Conservation (phyloP, 1,140 invertebrate genomes). For the Choristoneura fumiferana region DNA sequence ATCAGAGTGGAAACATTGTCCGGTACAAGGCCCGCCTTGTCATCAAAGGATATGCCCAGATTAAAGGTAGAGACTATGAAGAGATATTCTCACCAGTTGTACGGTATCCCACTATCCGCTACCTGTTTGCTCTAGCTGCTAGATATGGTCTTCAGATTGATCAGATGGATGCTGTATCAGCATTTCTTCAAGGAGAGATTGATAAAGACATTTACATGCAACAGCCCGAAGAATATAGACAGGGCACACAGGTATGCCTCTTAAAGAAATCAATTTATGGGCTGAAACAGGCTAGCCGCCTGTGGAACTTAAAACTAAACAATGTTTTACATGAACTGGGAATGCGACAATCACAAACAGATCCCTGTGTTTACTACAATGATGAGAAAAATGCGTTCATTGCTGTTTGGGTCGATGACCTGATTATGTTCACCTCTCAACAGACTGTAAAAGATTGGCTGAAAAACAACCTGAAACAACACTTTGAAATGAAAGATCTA, state of each 20-base stretch:
- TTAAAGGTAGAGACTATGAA: conserved; percentile 29
- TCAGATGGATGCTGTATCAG: conserved; percentile 48
- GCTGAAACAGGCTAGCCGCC: background rate
- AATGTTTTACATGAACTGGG: background rate
- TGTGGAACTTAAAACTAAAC: background rate
- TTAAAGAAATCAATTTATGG: conserved; percentile 4
- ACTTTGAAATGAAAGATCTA: conserved; percentile 39
- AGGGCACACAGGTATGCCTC: background rate
- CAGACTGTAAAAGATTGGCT: conserved; percentile 15
- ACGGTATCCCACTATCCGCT: conserved; percentile 24
- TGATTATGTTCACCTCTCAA: conserved; percentile 31
- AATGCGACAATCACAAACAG: background rate
- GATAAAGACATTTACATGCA: conserved; percentile 59
- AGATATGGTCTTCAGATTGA: conserved; percentile 23
- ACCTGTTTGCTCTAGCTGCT: conserved; percentile 22
- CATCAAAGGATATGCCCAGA: conserved; percentile 29
- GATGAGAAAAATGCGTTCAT: conserved; percentile 22
- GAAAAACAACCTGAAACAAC: conserved; percentile 24
- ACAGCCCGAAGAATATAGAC: conserved; percentile 36
- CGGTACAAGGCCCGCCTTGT: conserved; percentile 30
- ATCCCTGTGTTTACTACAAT: conserved; percentile 22
- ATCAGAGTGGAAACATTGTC: conserved; percentile 22
- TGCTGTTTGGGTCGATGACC: conserved; percentile 38
- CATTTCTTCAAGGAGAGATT: conserved; percentile 66
- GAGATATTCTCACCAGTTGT: conserved; percentile 35